Percentiles rank a stretch among this genome's conserved stretches.
Conservation (phyloP, 2,113 vertebrate genomes). For the Amazona guildingii region DNA sequence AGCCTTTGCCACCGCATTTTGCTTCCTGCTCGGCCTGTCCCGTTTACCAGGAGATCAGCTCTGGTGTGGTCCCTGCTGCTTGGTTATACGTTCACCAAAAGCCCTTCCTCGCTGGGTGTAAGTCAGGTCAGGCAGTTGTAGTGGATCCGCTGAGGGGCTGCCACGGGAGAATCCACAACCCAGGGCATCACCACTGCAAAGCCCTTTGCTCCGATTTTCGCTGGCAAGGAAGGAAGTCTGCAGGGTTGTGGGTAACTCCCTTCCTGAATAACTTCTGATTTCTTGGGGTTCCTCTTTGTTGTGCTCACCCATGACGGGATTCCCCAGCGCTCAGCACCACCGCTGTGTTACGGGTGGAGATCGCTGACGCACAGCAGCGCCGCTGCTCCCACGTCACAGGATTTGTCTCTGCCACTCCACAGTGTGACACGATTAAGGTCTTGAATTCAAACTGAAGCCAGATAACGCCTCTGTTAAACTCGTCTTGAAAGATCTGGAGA, state of each 20-base stretch:
- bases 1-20: accelerated
- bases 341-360: accelerated
- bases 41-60: neutral
- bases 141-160: neutral
- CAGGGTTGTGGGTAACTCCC: neutral
- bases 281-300: neutral
- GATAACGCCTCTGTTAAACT: neutral
- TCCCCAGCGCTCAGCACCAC: neutral
- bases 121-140: neutral
- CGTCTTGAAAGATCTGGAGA: neutral
- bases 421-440: neutral
- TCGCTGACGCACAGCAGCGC: neutral
- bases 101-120: neutral
- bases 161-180: neutral
- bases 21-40: neutral
- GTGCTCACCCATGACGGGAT: neutral
- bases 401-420: neutral
- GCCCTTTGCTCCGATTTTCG: neutral
- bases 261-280: neutral
- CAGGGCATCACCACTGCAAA: neutral
- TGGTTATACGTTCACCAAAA: neutral
- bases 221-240: constrained; percentile 1
- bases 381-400: neutral
- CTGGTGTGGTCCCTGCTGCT: neutral
- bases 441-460: neutral